phyloP scores from a whole-genome alignment of 1,140 invertebrate genomes.

The Drosophila bifasciata region DNA sequence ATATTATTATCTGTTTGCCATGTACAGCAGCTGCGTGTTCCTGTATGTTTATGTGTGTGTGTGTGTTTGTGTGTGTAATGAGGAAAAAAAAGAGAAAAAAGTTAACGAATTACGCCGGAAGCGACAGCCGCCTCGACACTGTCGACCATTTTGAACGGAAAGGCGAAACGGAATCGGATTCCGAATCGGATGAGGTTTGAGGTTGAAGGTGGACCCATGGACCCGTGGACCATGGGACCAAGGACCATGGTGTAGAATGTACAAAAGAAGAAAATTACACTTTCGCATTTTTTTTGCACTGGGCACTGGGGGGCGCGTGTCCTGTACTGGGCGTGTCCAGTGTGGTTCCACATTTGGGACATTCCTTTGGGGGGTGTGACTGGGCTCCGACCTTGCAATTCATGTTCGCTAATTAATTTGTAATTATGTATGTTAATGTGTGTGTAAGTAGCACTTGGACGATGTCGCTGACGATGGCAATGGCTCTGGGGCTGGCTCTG shows the following conservation, averaged over 20 bases:
- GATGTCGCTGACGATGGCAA: too few relatives aligned
- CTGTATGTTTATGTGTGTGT: conserved; percentile 10
- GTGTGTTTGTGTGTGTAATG: conserved; percentile 46
- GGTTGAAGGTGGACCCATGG: conserved; percentile 15
- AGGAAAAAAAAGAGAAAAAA: conserved; percentile 72
- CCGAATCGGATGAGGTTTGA: conserved; percentile 32
- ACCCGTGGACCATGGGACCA: neutral
- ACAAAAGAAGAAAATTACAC: too few relatives aligned
- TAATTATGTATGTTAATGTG: conserved; percentile 80
- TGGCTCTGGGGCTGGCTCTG: too few relatives aligned
- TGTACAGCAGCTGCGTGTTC: conserved; percentile 39
- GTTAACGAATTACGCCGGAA: conserved; percentile 69
- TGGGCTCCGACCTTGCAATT: conserved; percentile 65
- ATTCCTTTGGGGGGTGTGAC: neutral
- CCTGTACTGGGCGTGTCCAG: neutral
- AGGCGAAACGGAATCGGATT: conserved; percentile 40
- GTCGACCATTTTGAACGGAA: conserved; percentile 47
- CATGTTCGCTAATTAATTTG: conserved; percentile 79
- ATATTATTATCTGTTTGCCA: conserved; percentile 51
- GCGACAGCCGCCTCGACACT: conserved; percentile 69
- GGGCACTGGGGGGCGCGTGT: too few relatives aligned
- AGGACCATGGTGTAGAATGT: too few relatives aligned
- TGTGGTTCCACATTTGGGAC: conserved; percentile 15
- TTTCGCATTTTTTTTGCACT: too few relatives aligned
- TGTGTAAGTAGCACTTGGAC: conserved; percentile 47